Evolutionary conservation across 2,797 vertebrate genomes (phyloP), one percentile per base, ranked within the genome.

Genomic region (Xenopus petersii): DNA sequence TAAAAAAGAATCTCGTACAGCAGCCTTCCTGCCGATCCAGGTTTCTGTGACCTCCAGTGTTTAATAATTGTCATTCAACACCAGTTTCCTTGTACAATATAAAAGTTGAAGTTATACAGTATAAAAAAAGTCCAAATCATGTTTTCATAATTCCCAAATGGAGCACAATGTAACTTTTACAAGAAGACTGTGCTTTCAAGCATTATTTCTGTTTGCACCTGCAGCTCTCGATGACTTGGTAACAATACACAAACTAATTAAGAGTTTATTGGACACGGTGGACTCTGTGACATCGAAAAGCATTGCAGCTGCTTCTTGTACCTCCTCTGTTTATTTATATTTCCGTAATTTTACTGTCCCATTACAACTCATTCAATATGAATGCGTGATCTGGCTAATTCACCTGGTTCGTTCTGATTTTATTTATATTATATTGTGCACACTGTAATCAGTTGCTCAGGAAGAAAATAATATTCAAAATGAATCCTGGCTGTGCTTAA

Each of bases 121-220:
- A 51, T 51, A 12, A 15, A 56, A 60, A 56, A 56, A 56, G 4
- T 56, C 8, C 12, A 56, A 56, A 5, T 17, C 55, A 56, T 24
- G 21, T 60, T 60, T 60, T 59, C 21, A 59, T 59, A 59, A 59
- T 59, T 60, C 58, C 58, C 58, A 10, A 24, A 59, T 26, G 54
- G 54, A 51, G 15, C 58, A 9, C 10, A 60, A 56, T 56, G 8
- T 56, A 16, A 16, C 16, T 56, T n/a, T 56, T 56, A 56, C 55
- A 51, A 51, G 49, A 56, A 56, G 13, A 10, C 12, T 8, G 58
- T 5, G 21, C 10, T 26, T 24, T 60, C 21, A 26, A 11, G 2
- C 13, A 24, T 26, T 11, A 13, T 60, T 60, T 10, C 17, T 60
- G 17, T 26, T 17, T 60, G 58, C 58, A 60, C 58, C 17, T 60